These are phyloP conservation scores for Drosophila affinis DNA, from an alignment of 2,888 invertebrate genomes.

Conservation along the genomic window DNA sequence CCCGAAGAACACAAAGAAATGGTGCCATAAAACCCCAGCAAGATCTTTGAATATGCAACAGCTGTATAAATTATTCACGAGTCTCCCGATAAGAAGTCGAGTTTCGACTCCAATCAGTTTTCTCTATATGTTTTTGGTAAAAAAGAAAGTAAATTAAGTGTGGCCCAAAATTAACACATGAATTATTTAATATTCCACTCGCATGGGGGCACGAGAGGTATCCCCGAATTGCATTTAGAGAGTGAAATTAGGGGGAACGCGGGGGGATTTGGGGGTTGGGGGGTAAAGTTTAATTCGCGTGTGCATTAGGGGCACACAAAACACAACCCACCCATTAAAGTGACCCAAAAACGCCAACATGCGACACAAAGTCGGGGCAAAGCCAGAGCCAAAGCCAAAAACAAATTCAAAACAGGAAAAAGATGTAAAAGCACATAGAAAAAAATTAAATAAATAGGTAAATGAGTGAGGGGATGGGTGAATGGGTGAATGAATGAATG, in stretches of 20 bases:
- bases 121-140: slow-evolving; percentile 1
- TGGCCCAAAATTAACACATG: neutral
- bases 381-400: slow-evolving; percentile 38
- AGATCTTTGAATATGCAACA: slow-evolving; percentile 26
- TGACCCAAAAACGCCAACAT: slow-evolving; percentile 70
- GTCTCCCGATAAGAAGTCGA: slow-evolving; percentile 1
- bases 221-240: slow-evolving; percentile 9
- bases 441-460: slow-evolving; percentile 74
- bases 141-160: slow-evolving; percentile 20
- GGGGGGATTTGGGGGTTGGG: neutral
- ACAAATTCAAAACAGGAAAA: slow-evolving; percentile 32
- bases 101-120: slow-evolving; percentile 1
- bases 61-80: slow-evolving; percentile 5
- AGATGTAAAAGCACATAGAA: slow-evolving; percentile 30
- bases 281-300: slow-evolving; percentile 44
- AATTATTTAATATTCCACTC: slow-evolving; percentile 25
- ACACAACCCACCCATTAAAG: slow-evolving; percentile 28
- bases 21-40: neutral
- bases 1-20: slow-evolving; percentile 6
- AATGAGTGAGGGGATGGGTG: slow-evolving; percentile 26
- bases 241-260: slow-evolving; percentile 6
- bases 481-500: neutral
- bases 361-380: slow-evolving; percentile 54
- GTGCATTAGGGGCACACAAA: slow-evolving; percentile 17
- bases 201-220: slow-evolving; percentile 4